phyloP scores from a whole-genome alignment of 1,140 invertebrate genomes.

The Riptortus pedestris region DNA sequence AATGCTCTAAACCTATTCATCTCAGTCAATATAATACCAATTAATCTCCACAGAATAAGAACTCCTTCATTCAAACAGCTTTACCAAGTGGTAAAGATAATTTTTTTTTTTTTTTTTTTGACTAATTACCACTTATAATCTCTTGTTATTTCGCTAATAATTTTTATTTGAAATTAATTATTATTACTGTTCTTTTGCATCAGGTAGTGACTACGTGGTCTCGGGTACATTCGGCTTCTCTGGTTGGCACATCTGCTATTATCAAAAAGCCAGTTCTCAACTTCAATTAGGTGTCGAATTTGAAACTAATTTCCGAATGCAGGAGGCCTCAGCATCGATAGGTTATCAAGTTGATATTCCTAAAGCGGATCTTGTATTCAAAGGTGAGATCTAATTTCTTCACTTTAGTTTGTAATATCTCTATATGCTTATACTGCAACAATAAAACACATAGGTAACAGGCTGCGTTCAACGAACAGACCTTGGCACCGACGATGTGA shows the following conservation, averaged over 20 bases:
- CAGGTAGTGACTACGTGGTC: constrained; percentile 39
- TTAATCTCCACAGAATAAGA: no score
- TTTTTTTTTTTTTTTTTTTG: no score
- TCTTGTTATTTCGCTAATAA: no score
- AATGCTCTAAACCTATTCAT: no score
- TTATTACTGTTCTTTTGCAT: constrained; percentile 32
- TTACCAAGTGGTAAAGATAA: no score
- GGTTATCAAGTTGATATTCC: constrained; percentile 95
- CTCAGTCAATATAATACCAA: no score
- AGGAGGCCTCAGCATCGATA: constrained; percentile 84
- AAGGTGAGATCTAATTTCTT: constrained; percentile 48
- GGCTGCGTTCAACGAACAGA: background rate
- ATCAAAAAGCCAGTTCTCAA: constrained; percentile 87
- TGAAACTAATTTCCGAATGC: constrained; percentile 73
- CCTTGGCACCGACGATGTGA: no score
- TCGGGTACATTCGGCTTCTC: constrained; percentile 66
- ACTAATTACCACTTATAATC: no score
- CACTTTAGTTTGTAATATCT: constrained; percentile 17
- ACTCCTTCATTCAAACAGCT: no score
- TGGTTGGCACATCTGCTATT: constrained; percentile 82
- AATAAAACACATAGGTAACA: background rate
- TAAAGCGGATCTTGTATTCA: constrained; percentile 87
- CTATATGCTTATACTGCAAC: background rate
- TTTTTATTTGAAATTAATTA: constrained; percentile 1
- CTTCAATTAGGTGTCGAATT: constrained; percentile 75